These are phyloP conservation scores for Scomber scombrus DNA, from an alignment of 2,113 vertebrate species.

Conservation along the genomic window DNA sequence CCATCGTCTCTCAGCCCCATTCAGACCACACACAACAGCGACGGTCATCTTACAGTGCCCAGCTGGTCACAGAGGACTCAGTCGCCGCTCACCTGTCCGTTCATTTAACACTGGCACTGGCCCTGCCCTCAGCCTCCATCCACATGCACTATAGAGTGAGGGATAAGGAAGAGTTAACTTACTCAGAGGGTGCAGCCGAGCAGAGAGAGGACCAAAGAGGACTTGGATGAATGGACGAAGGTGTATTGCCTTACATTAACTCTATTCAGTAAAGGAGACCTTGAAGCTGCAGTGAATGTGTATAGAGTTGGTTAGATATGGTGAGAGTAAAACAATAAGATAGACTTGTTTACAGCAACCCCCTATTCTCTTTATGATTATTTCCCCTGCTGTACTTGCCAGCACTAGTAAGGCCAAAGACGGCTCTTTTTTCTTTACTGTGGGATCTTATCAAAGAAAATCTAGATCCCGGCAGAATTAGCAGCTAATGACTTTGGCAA, in stretches of 20 bases:
- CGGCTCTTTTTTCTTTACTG: constrained; percentile 26
- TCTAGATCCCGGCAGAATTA: constrained; percentile 56
- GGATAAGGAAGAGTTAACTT: constrained; percentile 69
- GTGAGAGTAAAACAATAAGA: constrained; percentile 31
- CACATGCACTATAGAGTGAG: constrained; percentile 29
- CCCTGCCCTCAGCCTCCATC: constrained; percentile 38
- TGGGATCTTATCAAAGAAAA: constrained; percentile 54
- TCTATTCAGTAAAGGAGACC: constrained; percentile 53
- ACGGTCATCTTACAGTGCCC: constrained; percentile 77
- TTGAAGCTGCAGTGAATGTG: constrained; percentile 39
- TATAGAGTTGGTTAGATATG: constrained; percentile 25
- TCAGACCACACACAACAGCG: constrained; percentile 77
- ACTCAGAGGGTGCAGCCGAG: constrained; percentile 67
- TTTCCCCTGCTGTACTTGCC: not conserved
- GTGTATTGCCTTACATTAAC: constrained; percentile 75
- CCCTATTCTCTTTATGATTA: constrained; percentile 7
- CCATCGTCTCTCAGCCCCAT: constrained; percentile 70
- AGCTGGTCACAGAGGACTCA: constrained; percentile 63
- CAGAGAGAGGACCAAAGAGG: constrained; percentile 61
- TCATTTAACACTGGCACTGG: constrained; percentile 65
- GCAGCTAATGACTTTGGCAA: constrained; percentile 64
- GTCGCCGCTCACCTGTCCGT: constrained; percentile 61
- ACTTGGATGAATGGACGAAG: constrained; percentile 63
- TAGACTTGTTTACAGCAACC: constrained; percentile 36
- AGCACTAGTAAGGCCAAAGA: not conserved